Percentiles rank a stretch among this genome's conserved stretches.
Evolutionary conservation across 2,888 invertebrate genomes (phyloP).

Genomic region (Schizaphis graminum): DNA sequence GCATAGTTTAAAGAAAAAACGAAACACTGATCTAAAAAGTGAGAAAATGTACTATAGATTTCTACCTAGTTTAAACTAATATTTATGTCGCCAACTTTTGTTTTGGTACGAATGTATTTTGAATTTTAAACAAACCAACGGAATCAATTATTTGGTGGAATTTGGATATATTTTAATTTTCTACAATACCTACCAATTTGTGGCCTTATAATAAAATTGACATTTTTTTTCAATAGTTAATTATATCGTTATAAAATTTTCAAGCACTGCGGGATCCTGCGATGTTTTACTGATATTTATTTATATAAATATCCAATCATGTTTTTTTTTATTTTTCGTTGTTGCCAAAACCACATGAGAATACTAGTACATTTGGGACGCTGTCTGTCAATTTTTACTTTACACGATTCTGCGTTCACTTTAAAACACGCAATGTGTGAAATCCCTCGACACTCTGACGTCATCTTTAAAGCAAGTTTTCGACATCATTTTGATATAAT

Average conservation of each 20-base stretch:
- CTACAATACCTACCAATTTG: not conserved
- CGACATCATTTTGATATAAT: slow-evolving; percentile 56
- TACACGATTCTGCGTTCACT: slow-evolving; percentile 12
- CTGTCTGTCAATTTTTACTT: slow-evolving; percentile 48
- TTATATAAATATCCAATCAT: slow-evolving; percentile 21
- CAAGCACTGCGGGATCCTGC: not conserved
- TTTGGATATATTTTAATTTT: not conserved
- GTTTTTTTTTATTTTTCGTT: not conserved
- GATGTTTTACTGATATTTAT: slow-evolving; percentile 12
- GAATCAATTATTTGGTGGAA: not conserved
- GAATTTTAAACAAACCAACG: not conserved
- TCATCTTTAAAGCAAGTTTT: slow-evolving; percentile 55
- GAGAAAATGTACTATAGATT: not conserved
- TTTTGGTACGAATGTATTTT: not conserved
- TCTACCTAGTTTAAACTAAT: not conserved
- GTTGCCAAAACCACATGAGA: slow-evolving; percentile 31
- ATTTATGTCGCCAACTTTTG: not conserved
- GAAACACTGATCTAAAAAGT: not conserved
- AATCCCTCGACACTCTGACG: slow-evolving; percentile 56
- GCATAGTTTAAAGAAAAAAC: not conserved
- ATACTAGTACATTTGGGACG: slow-evolving; percentile 17
- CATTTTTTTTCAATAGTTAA: not conserved
- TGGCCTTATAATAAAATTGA: not conserved
- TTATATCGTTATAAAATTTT: not conserved
- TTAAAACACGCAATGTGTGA: slow-evolving; percentile 56